These are phyloP conservation scores for Micromussa lordhowensis DNA, from an alignment of 92 coral and sea anemone species.

Conservation along the genomic window DNA sequence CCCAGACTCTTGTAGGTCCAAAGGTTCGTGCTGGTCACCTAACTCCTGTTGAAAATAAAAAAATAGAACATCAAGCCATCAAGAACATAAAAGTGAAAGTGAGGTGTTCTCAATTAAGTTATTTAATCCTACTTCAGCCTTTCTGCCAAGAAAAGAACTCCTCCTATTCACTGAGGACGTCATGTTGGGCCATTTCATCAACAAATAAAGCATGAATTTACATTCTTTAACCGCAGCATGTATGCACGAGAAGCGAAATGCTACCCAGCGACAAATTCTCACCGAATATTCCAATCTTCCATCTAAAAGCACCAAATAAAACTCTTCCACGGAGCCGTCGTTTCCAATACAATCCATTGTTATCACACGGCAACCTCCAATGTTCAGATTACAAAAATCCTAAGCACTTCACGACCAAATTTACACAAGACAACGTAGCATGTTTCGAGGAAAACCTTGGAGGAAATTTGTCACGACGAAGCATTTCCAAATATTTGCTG, in stretches of 20 bases:
- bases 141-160: neutral
- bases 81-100: neutral
- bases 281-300: slow-evolving; percentile 35
- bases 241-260: neutral
- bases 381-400: neutral
- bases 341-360: slow-evolving; percentile 27
- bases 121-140: neutral
- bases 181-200: neutral
- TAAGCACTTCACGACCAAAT: neutral
- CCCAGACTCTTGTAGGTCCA: slow-evolving; percentile 88
- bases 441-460: neutral
- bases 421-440: neutral
- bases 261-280: neutral
- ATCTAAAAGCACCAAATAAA: slow-evolving; percentile 37
- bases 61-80: neutral
- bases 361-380: neutral
- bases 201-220: neutral
- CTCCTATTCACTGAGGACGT: neutral
- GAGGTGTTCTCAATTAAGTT: neutral
- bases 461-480: neutral
- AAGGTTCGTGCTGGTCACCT: slow-evolving; percentile 48
- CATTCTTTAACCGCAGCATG: neutral
- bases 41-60: slow-evolving; percentile 24
- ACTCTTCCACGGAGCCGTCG: slow-evolving; percentile 37
- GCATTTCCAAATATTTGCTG: slow-evolving; percentile 33